These are phyloP conservation scores for Setophaga coronata DNA, from an alignment of 2,113 vertebrate genomes.

Conservation along the genomic window DNA sequence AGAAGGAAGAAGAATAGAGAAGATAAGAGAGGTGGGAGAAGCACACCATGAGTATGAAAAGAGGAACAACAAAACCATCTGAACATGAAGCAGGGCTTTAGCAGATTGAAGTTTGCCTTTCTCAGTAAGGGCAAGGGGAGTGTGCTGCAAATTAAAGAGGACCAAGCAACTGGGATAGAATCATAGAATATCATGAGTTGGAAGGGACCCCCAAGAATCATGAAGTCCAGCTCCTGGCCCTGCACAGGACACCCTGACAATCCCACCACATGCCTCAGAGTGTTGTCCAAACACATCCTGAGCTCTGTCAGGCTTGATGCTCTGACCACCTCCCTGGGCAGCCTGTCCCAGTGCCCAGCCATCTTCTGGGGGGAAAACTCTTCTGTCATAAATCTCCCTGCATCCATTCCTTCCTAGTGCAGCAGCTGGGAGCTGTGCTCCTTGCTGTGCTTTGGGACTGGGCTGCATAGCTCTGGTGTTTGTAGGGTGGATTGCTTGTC, in stretches of 20 bases:
- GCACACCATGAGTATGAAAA: background rate
- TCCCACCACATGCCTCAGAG: background rate
- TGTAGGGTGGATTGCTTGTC: background rate
- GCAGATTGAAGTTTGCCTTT: background rate
- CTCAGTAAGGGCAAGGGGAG: background rate
- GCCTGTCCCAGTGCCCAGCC: background rate
- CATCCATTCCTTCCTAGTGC: background rate
- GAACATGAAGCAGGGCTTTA: background rate
- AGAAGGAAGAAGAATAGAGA: background rate
- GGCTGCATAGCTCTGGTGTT: rapidly evolving
- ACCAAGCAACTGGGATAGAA: background rate
- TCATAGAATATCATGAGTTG: background rate
- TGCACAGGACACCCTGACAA: background rate
- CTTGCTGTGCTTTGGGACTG: background rate
- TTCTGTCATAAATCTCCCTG: background rate
- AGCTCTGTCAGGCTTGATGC: background rate
- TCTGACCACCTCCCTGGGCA: background rate
- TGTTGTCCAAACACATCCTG: background rate
- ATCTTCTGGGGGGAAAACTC: background rate
- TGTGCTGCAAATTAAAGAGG: background rate
- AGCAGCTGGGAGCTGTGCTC: background rate
- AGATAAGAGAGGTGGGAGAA: background rate
- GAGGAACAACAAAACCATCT: background rate
- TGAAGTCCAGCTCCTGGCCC: background rate
- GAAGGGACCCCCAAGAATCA: background rate